Evolutionary conservation across 2,888 invertebrate genomes (phyloP).

Genomic region (Suillia variegata): DNA sequence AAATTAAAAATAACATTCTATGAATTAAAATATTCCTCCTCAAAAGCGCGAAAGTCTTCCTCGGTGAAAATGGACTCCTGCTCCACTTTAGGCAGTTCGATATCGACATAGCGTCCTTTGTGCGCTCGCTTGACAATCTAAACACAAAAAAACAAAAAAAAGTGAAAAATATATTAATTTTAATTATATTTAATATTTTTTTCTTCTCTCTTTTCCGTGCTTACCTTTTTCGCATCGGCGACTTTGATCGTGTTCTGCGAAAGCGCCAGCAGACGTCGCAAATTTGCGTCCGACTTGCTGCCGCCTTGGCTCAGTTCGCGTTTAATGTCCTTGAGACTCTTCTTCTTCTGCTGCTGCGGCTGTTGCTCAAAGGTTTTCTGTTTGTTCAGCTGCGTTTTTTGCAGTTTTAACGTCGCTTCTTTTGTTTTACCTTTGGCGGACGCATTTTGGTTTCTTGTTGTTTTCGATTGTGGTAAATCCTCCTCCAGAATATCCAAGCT

Average conservation of each 20-base stretch:
- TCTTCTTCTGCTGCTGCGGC: conserved; percentile 12
- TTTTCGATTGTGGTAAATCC: conserved; percentile 4
- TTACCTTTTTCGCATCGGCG: conserved; percentile 30
- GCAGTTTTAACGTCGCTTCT: no score
- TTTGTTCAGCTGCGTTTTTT: no score
- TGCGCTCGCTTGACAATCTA: conserved; percentile 31
- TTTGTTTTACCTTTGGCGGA: no score
- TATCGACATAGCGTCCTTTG: conserved; percentile 26
- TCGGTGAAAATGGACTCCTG: conserved; percentile 34
- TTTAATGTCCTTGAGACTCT: conserved; percentile 25
- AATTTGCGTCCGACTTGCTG: conserved; percentile 29
- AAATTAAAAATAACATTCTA: conserved; percentile 19
- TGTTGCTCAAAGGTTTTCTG: no score
- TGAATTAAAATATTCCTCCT: conserved; percentile 27
- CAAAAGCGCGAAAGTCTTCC: conserved; percentile 34
- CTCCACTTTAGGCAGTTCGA: conserved; percentile 22
- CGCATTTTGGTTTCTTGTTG: no score
- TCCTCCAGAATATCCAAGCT: conserved; percentile 33
- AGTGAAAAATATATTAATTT: conserved; percentile 5
- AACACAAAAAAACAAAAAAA: background rate
- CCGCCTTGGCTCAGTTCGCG: conserved; percentile 19
- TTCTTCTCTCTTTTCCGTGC: no score
- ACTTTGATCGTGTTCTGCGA: conserved; percentile 28
- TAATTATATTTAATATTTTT: no score
- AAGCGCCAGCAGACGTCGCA: conserved; percentile 28